phyloP scores from a whole-genome alignment of 2,888 invertebrate species.

The Meiosimyza decipiens region DNA sequence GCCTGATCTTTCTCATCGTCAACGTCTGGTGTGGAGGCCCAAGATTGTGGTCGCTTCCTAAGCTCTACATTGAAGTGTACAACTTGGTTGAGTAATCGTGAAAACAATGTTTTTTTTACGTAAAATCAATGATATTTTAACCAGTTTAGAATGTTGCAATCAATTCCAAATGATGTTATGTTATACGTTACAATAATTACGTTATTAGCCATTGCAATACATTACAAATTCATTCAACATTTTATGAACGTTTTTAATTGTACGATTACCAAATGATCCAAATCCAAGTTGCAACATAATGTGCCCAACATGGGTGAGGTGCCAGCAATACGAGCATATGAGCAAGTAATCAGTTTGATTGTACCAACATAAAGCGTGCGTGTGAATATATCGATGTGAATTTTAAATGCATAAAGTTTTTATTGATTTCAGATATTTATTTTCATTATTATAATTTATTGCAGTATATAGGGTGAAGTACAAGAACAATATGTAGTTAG shows the following conservation, averaged over 20 bases:
- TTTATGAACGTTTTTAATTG: constrained; percentile 14
- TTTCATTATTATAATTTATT: constrained; percentile 7
- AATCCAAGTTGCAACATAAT: constrained; percentile 21
- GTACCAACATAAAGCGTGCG: constrained; percentile 29
- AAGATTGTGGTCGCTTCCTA: constrained; percentile 71
- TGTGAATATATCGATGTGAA: constrained; percentile 8
- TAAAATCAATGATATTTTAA: constrained; percentile 8
- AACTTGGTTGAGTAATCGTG: constrained; percentile 54
- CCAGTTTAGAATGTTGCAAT: constrained; percentile 8
- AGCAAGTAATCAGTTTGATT: background rate
- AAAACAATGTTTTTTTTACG: background rate
- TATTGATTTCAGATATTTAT: constrained; percentile 9
- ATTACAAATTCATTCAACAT: background rate
- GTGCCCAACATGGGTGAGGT: constrained; percentile 4
- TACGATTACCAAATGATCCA: constrained; percentile 6
- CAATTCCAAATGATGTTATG: constrained; percentile 17
- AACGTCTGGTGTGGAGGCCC: constrained; percentile 87
- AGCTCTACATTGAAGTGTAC: constrained; percentile 68
- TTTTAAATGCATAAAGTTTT: constrained; percentile 15
- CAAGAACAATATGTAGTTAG: background rate
- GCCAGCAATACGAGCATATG: constrained; percentile 4
- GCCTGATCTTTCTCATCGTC: constrained; percentile 66
- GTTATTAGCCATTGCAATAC: constrained; percentile 15
- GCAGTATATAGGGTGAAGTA: background rate
- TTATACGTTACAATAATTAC: background rate